A percentile compares a stretch with the other conserved stretches of the same genome.
Evolutionary conservation across 2,113 vertebrate species (phyloP).

Genomic region (Coptodon bakossiorum): DNA sequence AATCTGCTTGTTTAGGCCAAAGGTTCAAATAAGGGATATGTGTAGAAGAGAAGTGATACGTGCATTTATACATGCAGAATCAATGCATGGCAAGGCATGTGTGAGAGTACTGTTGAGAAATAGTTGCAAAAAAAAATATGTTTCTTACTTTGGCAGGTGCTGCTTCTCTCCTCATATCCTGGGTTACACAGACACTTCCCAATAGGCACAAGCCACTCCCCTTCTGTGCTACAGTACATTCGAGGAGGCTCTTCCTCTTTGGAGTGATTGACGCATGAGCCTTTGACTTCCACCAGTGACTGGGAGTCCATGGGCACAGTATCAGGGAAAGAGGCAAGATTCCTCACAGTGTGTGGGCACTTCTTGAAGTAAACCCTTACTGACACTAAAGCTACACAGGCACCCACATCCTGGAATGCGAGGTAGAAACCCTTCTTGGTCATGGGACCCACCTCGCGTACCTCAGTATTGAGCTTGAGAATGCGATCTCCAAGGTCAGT

Average conservation of each 20-base stretch:
- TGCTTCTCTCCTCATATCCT: conserved; percentile 89
- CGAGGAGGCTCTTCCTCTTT: conserved; percentile 93
- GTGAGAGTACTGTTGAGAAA: background rate
- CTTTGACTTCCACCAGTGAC: conserved; percentile 93
- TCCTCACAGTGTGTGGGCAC: conserved; percentile 91
- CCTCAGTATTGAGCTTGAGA: conserved; percentile 95
- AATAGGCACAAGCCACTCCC: conserved; percentile 98
- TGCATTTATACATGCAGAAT: background rate
- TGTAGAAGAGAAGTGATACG: background rate
- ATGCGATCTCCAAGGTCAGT: conserved; percentile 97
- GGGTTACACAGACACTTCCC: conserved; percentile 94
- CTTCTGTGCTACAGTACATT: conserved; percentile 99
- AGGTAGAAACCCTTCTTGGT: conserved; percentile 93
- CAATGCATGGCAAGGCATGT: background rate
- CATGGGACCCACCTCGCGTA: conserved; percentile 92
- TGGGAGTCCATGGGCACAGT: conserved; percentile 96
- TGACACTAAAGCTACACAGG: conserved; percentile 75
- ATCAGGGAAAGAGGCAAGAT: conserved; percentile 94
- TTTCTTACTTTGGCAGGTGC: conserved; percentile 89
- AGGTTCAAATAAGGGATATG: background rate
- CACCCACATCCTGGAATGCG: conserved; percentile 87
- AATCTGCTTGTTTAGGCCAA: background rate
- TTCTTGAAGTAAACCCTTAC: conserved; percentile 96
- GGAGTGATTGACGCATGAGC: conserved; percentile 95
- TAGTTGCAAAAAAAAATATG: background rate